These are phyloP conservation scores for Cygnus buccinator DNA, from an alignment of 2,113 vertebrate genomes.

Conservation along the genomic window DNA sequence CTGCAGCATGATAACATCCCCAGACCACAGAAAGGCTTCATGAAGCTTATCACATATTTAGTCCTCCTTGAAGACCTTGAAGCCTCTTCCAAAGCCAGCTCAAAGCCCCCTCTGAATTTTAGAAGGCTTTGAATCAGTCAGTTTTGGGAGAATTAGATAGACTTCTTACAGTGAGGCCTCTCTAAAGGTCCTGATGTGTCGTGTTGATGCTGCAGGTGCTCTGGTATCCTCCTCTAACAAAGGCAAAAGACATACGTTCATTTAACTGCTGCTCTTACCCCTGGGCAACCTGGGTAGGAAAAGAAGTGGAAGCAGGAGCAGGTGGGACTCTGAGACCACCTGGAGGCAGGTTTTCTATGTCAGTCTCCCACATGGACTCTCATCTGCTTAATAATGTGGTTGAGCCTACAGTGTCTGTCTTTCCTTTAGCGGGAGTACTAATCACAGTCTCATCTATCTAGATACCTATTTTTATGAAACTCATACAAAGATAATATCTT, in stretches of 20 bases:
- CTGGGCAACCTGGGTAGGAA: background rate
- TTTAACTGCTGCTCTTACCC: background rate
- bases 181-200: background rate
- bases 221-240: background rate
- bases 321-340: background rate
- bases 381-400: constrained; percentile 41
- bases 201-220: background rate
- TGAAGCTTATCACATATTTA: background rate
- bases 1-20: background rate
- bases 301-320: background rate
- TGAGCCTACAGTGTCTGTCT: background rate
- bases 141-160: background rate
- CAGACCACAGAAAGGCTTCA: background rate
- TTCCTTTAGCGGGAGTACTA: background rate
- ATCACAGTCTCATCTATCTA: constrained; percentile 44
- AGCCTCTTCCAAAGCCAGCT: background rate
- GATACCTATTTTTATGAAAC: constrained; percentile 60
- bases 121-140: background rate
- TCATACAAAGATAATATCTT: constrained; percentile 51
- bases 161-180: background rate
- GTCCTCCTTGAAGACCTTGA: background rate
- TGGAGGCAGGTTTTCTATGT: background rate
- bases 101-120: background rate
- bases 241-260: background rate
- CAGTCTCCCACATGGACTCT: background rate